phyloP scores from a whole-genome alignment of 2,113 vertebrate genomes.

The Cavia porcellus region DNA sequence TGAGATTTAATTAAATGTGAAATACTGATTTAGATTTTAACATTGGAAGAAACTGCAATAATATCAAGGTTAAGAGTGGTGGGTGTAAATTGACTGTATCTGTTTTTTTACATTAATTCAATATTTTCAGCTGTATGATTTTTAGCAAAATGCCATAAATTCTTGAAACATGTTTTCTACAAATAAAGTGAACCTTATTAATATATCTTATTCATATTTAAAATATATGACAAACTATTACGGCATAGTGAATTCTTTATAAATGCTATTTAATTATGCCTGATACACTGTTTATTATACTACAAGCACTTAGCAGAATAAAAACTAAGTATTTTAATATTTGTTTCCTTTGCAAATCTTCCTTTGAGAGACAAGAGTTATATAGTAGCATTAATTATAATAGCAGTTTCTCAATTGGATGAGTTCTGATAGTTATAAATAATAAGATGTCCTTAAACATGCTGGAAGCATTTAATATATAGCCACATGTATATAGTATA shows the following conservation, averaged over 20 bases:
- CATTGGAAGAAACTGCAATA: not conserved
- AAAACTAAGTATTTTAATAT: not conserved
- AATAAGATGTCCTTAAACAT: not conserved
- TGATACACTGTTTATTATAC: not conserved
- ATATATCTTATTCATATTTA: not conserved
- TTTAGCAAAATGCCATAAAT: not conserved
- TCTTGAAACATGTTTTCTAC: not conserved
- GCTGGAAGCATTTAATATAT: not conserved
- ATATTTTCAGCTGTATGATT: not conserved
- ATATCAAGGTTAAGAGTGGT: not conserved
- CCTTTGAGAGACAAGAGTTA: not conserved
- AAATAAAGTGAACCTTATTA: not conserved
- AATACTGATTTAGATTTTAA: not conserved
- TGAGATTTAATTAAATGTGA: not conserved
- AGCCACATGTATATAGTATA: not conserved
- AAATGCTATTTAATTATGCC: not conserved
- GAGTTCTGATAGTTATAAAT: not conserved
- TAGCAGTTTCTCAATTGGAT: not conserved
- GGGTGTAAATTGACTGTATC: not conserved
- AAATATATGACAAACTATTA: not conserved
- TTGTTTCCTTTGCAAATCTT: slow-evolving; percentile 16
- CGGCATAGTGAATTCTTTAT: not conserved
- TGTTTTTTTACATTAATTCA: not conserved
- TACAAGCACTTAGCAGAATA: not conserved
- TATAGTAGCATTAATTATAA: not conserved